Percentiles rank a stretch among this genome's conserved stretches.
Conservation (phyloP, 2,888 invertebrate genomes). For the Camptogramma bilineatum region DNA sequence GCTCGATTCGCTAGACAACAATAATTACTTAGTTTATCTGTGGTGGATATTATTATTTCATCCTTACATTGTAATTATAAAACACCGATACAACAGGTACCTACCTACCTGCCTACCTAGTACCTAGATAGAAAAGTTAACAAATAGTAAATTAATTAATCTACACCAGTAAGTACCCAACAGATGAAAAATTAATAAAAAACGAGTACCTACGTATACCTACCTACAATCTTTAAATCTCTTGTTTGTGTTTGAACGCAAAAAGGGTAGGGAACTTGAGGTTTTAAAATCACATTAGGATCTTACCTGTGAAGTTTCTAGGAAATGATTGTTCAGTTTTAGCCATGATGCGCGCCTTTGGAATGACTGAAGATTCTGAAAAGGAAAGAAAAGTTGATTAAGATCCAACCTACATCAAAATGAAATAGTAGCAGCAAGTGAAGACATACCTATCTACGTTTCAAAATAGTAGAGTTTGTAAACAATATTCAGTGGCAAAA, state of each 20-base stretch:
- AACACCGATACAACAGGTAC: not conserved
- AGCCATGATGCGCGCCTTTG: constrained; percentile 70
- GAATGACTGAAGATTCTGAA: constrained; percentile 70
- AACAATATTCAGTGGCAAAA: not conserved
- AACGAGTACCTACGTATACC: too few relatives aligned
- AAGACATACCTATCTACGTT: not conserved
- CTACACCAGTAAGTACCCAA: not conserved
- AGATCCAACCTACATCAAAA: not conserved
- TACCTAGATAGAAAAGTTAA: not conserved
- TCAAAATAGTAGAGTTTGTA: not conserved
- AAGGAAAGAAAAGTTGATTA: constrained; percentile 45
- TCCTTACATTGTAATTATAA: not conserved
- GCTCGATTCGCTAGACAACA: not conserved
- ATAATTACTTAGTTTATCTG: not conserved
- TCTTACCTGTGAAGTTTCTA: constrained; percentile 80
- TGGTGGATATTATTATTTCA: not conserved
- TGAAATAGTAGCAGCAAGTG: too few relatives aligned
- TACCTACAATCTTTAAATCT: too few relatives aligned
- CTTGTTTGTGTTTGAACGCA: too few relatives aligned
- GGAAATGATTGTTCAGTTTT: constrained; percentile 82
- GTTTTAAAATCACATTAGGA: not conserved
- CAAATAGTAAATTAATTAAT: not conserved
- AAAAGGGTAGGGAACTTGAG: not conserved
- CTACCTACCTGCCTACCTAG: too few relatives aligned
- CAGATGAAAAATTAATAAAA: not conserved